phyloP scores from a whole-genome alignment of 2,113 vertebrate genomes.

The Bufo bufo region DNA sequence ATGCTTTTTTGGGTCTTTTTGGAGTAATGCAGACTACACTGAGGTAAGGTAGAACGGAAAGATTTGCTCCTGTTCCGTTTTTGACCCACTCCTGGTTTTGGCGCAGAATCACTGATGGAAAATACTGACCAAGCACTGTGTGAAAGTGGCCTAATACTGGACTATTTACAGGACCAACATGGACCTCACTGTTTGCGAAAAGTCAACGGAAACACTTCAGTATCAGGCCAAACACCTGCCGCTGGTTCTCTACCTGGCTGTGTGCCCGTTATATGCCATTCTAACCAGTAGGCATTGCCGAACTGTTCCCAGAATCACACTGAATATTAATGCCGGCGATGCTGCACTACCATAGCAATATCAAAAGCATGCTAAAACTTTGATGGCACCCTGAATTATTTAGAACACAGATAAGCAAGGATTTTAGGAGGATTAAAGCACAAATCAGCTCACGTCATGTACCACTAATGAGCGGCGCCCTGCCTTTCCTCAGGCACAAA shows the following conservation, averaged over 20 bases:
- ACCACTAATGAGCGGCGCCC: background rate
- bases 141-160: background rate
- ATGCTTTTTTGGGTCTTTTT: too few species aligned
- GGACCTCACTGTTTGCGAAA: background rate
- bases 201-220: background rate
- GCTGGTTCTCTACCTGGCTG: slow-evolving; percentile 10
- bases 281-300: background rate
- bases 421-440: slow-evolving; percentile 24
- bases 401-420: slow-evolving; percentile 17
- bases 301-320: background rate
- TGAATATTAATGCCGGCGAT: slow-evolving; percentile 41
- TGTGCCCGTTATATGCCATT: background rate
- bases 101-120: too few species aligned
- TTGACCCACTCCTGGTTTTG: too few species aligned
- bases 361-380: slow-evolving; percentile 39
- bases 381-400: slow-evolving; percentile 42
- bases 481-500: background rate
- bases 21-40: too few species aligned
- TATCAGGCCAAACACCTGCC: background rate
- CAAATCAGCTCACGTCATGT: slow-evolving; percentile 9
- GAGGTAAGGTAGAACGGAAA: too few species aligned
- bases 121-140: too few species aligned
- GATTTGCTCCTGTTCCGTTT: too few species aligned
- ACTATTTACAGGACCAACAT: too few species aligned
- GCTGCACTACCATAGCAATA: slow-evolving; percentile 46